Percentiles rank a stretch among this genome's conserved stretches.
phyloP scores from a whole-genome alignment of 1,140 invertebrate species.

The Diuraphis noxia region DNA sequence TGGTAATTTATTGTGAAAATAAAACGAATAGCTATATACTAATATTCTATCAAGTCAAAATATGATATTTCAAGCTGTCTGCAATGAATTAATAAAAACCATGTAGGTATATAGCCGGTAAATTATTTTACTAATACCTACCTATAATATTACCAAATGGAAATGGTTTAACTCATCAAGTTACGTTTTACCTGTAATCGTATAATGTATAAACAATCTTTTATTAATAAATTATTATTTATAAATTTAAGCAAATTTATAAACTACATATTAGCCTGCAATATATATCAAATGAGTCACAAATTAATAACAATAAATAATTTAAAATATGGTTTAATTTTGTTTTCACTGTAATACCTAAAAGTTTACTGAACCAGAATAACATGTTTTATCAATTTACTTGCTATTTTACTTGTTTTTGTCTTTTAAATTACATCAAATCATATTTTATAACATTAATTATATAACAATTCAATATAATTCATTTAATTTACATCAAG shows the following conservation, averaged over 20 bases:
- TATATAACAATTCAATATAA: neutral
- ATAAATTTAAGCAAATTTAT: neutral
- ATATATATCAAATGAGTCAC: neutral
- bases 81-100: neutral
- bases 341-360: neutral
- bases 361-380: neutral
- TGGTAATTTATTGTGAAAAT: constrained; percentile 8
- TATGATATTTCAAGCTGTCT: neutral
- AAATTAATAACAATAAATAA: neutral
- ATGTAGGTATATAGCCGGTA: neutral
- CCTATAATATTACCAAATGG: neutral
- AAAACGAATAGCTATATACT: neutral
- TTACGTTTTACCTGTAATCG: neutral
- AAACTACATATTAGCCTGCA: neutral
- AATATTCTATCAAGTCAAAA: constrained; percentile 12
- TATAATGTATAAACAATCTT: neutral
- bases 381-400: neutral
- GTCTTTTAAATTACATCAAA: neutral
- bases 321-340: neutral
- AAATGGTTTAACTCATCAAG: neutral
- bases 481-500: neutral
- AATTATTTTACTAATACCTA: too few relatives aligned
- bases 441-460: neutral
- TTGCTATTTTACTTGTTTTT: neutral
- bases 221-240: neutral